These are phyloP conservation scores for Saimiri boliviensis DNA, from an alignment of 2,113 vertebrate species.

Conservation along the genomic window DNA sequence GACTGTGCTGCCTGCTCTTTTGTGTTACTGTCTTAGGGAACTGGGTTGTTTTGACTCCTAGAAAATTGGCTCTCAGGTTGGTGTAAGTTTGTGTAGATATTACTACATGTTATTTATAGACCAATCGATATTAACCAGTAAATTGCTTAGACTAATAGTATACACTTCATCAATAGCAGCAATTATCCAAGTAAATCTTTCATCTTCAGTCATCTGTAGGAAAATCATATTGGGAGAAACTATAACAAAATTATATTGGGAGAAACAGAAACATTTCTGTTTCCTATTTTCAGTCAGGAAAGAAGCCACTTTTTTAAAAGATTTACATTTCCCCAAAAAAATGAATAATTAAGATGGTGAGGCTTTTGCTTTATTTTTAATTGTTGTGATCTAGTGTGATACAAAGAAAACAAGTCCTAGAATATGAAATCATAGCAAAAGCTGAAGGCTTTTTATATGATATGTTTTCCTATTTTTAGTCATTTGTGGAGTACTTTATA, in stretches of 20 bases:
- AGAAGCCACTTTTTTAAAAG: background rate
- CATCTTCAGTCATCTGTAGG: background rate
- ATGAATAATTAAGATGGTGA: background rate
- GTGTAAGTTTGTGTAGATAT: background rate
- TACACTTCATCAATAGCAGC: background rate
- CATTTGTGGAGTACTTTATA: conserved; percentile 3
- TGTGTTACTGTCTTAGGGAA: background rate
- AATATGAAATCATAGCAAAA: background rate
- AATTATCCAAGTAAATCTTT: background rate
- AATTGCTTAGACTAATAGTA: background rate
- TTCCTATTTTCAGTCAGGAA: background rate
- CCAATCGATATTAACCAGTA: background rate
- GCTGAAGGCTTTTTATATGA: background rate
- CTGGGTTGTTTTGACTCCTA: background rate
- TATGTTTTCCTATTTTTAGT: conserved; percentile 2
- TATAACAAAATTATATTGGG: background rate
- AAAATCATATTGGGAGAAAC: background rate
- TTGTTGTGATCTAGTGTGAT: background rate
- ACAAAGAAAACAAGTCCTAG: background rate
- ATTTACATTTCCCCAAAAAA: background rate
- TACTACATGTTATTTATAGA: background rate
- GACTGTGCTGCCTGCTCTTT: fast-evolving
- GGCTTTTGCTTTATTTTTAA: conserved; percentile 29
- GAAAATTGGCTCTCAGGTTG: background rate
- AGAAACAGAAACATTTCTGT: background rate